These are phyloP conservation scores for Athene noctua DNA, from an alignment of 2,113 vertebrate species.

Conservation along the genomic window DNA sequence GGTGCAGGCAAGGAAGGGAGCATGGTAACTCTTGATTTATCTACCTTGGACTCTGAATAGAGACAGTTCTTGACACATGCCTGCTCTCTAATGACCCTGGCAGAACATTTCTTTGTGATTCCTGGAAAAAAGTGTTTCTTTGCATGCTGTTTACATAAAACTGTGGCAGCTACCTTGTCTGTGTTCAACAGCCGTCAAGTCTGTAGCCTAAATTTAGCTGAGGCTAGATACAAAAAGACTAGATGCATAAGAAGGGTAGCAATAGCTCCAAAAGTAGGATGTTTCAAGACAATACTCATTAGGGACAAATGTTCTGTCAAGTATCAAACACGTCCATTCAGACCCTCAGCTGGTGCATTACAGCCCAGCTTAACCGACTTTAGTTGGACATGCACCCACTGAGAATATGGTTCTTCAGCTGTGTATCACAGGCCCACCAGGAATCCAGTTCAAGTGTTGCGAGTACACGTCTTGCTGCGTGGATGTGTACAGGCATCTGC, in stretches of 20 bases:
- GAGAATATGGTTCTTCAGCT: not conserved
- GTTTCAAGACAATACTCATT: not conserved
- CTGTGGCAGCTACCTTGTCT: not conserved
- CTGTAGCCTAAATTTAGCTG: not conserved
- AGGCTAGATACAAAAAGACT: not conserved
- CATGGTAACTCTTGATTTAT: not conserved
- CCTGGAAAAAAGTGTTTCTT: not conserved
- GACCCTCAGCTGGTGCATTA: not conserved
- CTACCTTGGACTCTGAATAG: not conserved
- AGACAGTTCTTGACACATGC: not conserved
- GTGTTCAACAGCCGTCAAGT: not conserved
- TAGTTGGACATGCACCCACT: accelerated
- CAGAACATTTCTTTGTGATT: not conserved
- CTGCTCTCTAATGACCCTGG: not conserved
- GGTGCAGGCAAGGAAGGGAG: not conserved
- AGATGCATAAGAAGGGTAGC: not conserved
- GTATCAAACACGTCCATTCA: not conserved
- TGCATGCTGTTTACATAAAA: not conserved
- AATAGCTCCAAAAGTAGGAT: not conserved
- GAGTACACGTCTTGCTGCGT: not conserved
- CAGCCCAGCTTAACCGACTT: not conserved
- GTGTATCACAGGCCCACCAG: not conserved
- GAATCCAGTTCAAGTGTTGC: not conserved
- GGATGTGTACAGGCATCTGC: not conserved
- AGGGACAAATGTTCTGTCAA: not conserved